These are phyloP conservation scores for Gymnocephalus cernua DNA, from an alignment of 2,113 vertebrate genomes.

Conservation along the genomic window DNA sequence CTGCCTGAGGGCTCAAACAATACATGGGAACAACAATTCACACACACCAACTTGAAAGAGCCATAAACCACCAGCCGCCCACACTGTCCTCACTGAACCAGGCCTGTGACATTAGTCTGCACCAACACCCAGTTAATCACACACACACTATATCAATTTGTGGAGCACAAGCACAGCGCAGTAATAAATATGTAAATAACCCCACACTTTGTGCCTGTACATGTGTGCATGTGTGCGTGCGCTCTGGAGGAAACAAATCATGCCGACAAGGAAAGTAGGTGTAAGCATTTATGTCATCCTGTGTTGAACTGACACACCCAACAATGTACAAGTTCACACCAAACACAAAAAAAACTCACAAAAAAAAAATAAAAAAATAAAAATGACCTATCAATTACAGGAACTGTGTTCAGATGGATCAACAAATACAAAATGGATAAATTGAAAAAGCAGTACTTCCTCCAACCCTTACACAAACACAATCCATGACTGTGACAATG, in stretches of 20 bases:
- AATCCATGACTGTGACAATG: conserved; percentile 61
- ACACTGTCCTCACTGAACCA: conserved; percentile 54
- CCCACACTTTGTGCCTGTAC: neutral
- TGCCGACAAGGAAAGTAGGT: conserved; percentile 18
- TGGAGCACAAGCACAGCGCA: conserved; percentile 44
- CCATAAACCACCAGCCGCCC: conserved; percentile 59
- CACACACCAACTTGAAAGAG: conserved; percentile 42
- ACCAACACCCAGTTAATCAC: conserved; percentile 54
- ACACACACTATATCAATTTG: conserved; percentile 50
- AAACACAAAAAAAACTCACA: conserved; percentile 18
- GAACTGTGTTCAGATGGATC: conserved; percentile 50
- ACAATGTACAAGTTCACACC: conserved; percentile 36
- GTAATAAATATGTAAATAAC: conserved; percentile 78
- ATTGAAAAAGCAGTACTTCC: conserved; percentile 41
- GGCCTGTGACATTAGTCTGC: conserved; percentile 45
- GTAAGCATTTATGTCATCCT: conserved; percentile 51
- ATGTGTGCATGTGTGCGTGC: no score
- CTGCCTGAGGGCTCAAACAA: conserved; percentile 43
- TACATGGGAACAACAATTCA: conserved; percentile 40
- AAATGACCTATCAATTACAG: conserved; percentile 51
- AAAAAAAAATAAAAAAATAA: no score
- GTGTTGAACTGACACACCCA: conserved; percentile 28
- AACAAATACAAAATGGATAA: conserved; percentile 65
- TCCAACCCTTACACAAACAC: conserved; percentile 14
- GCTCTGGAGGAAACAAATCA: conserved; percentile 40